phyloP scores from a whole-genome alignment of 2,797 vertebrate species.

The Helarctos malayanus region DNA sequence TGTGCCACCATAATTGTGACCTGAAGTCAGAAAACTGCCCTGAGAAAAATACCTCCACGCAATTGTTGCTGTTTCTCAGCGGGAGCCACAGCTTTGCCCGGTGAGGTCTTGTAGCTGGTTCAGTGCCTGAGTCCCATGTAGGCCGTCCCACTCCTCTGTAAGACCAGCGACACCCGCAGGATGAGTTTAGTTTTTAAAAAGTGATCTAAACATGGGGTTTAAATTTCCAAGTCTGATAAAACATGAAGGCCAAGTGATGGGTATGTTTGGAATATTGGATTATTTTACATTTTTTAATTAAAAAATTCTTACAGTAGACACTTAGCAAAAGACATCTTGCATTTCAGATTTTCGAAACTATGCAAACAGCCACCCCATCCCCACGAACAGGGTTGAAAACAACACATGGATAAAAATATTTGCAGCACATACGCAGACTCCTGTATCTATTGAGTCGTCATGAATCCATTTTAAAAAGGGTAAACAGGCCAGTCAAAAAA shows the following conservation, averaged over 20 bases:
- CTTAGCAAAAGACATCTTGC: not conserved
- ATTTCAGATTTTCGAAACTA: constrained; percentile 30
- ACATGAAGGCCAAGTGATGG: not conserved
- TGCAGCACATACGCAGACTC: not conserved
- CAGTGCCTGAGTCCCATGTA: not conserved
- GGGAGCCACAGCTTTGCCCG: no score
- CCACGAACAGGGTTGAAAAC: not conserved
- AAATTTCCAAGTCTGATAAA: constrained; percentile 4
- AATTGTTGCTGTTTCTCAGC: not conserved
- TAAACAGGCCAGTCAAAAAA: not conserved
- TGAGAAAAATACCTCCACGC: not conserved
- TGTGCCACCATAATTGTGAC: not conserved
- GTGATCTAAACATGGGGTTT: not conserved
- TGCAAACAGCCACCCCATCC: not conserved
- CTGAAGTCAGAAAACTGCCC: not conserved
- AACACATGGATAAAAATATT: not conserved
- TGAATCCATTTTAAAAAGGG: not conserved
- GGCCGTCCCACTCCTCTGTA: not conserved
- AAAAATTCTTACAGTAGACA: not conserved
- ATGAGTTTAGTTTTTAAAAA: not conserved
- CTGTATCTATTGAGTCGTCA: not conserved
- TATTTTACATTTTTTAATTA: not conserved
- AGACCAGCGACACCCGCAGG: not conserved
- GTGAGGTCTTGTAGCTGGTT: not conserved
- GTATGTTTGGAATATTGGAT: not conserved